Base-by-base conservation (phyloP, 2,113 vertebrate genomes). In the Circaetus cinerascens region DNA sequence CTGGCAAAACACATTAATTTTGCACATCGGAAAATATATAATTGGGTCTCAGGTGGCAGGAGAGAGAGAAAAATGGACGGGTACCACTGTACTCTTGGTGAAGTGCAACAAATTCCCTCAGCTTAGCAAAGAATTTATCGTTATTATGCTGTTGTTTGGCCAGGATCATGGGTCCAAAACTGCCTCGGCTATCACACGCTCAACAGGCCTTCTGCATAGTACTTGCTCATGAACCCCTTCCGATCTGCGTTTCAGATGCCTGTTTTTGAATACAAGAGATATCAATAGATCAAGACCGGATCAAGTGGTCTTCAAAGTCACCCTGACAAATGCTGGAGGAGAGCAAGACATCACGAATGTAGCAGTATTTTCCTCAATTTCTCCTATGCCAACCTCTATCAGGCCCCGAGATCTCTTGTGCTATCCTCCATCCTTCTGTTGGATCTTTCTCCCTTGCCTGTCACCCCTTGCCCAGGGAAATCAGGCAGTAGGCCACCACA, bases 21-120 rank as follows among this genome's bases (percentile, higher is more conserved):
- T 63, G 29, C 27, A 63, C 29, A 4, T 11, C 0, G 0, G 40
- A 75, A 86, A 84, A 68, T 5, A 36, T 3, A 7, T 15, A 50
- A 57, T 10, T 53, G 7, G 8, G 13, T 73, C 50, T 71, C 38
- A 53, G 27, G 20, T 59, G 62, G 48, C 48, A 45, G 32, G 23
- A 48, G 53, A 68, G n/a, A 72, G 36, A 74, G 60, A 68, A 68
- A 74, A 84, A 76, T 5, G 5, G 7, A 21, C 2, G 0, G 0
- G n/a, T 66, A 72, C 20, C 22, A 14, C 10, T 73, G 20, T 51
- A 21, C 40, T 80, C 63, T 22, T 66, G 68, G 40, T 46, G 27
- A 86, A 86, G 41, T 22, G 23, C 41, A 72, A 45, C 11, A 11
- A 23, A 25, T 72, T 57, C 30, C 27, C 23, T 8, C 20, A 27